Conservation (phyloP, 2,113 vertebrate species). For the Ciconia boyciana region DNA sequence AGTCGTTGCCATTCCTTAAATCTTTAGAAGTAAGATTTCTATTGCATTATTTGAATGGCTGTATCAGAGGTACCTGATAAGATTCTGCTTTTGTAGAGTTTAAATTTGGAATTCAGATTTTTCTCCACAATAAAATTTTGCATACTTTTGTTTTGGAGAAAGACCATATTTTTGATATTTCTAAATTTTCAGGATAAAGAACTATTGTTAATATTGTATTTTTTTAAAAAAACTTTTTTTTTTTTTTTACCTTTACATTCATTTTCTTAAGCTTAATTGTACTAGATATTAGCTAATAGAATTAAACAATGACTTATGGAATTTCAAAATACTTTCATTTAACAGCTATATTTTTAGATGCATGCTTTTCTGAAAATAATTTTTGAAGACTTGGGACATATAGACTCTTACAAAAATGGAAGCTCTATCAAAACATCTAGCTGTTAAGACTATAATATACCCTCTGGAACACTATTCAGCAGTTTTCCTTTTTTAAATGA, state of each 20-base stretch:
- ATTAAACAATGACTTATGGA: background rate
- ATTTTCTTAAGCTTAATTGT: background rate
- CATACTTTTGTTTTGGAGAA: background rate
- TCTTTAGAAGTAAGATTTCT: constrained; percentile 88
- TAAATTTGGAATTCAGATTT: background rate
- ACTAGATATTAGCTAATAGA: background rate
- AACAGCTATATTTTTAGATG: background rate
- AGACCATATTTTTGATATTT: background rate
- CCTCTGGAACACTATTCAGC: background rate
- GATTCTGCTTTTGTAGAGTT: background rate
- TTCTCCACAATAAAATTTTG: background rate
- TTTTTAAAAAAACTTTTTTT: background rate
- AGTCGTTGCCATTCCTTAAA: constrained; percentile 95
- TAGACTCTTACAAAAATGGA: background rate
- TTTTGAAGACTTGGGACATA: background rate
- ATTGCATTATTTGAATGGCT: background rate
- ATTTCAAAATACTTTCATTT: background rate
- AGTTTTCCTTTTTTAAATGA: background rate
- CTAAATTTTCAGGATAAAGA: background rate
- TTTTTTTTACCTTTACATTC: background rate
- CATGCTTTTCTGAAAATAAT: background rate
- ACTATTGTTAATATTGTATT: background rate
- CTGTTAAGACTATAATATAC: background rate
- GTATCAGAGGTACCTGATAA: background rate
- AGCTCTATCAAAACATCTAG: background rate